Conservation (phyloP, 2,797 vertebrate genomes). For the Sebastes hubbsi region DNA sequence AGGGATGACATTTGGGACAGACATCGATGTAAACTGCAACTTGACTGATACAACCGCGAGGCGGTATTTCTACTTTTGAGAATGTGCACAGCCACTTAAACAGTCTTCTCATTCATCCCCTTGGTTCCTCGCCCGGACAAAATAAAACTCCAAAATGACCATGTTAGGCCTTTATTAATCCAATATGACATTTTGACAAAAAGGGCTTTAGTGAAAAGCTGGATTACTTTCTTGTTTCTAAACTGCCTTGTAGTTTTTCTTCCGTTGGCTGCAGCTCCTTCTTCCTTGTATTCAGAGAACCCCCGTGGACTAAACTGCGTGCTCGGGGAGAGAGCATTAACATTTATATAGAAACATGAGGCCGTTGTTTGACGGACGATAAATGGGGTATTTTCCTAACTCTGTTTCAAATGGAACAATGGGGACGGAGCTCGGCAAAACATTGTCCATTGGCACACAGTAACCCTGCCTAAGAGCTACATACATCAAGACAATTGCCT, state of each 20-base stretch:
- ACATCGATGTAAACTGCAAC: too few species aligned
- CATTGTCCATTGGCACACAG: conserved; percentile 51
- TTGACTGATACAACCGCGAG: too few species aligned
- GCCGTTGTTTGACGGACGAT: conserved; percentile 68
- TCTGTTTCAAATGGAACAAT: conserved; percentile 70
- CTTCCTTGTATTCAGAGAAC: conserved; percentile 31
- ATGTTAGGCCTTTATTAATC: conserved; percentile 55
- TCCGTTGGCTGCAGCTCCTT: conserved; percentile 27
- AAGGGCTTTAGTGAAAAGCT: conserved; percentile 60
- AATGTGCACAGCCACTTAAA: neutral
- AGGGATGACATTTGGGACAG: too few species aligned
- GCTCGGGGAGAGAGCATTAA: conserved; percentile 70
- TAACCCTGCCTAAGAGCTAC: conserved; percentile 51
- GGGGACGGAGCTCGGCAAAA: conserved; percentile 38
- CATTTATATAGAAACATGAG: conserved; percentile 80
- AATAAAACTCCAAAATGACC: conserved; percentile 29
- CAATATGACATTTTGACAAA: conserved; percentile 72
- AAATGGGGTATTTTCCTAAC: conserved; percentile 74
- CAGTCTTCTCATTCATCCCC: conserved; percentile 4
- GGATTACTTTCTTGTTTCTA: conserved; percentile 62
- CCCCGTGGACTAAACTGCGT: conserved; percentile 30
- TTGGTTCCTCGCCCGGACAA: conserved; percentile 24
- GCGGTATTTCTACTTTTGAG: neutral
- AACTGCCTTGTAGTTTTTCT: conserved; percentile 47
- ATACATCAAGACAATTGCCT: conserved; percentile 70